Base-by-base conservation (phyloP, 1,140 invertebrate genomes). In the Drosophila carrolli region DNA sequence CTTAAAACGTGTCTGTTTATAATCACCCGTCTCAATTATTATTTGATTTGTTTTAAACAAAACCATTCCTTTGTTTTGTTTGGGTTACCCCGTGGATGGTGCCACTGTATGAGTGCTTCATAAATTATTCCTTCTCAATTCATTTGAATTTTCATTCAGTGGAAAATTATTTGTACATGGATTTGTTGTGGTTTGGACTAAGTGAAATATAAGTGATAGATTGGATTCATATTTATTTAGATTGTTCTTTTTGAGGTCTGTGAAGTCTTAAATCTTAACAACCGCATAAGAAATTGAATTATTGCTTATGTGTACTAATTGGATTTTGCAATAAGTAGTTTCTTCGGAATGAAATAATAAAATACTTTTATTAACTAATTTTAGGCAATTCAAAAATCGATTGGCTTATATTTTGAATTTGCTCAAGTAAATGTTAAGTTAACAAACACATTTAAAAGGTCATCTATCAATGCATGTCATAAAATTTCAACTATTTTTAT, bases 71-170 rank as follows among this genome's bases (percentile, higher is more conserved):
- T 73, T 60, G 66, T 27, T 44, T 54, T 38, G 9, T 73, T 72
- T 73, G 37, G 40, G 38, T 67, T 48, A 19, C 46, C 46, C 37
- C 16, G 60, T 23, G 58, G 16, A 7, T 23, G 29, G 44, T 50
- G 53, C 35, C 29, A 40, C 23, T 9, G 68, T 56, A 19, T 59
- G 68, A 47, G 50, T 56, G 68, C 32, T 75, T 50, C 32, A 66
- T 75, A 76, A 67, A 76, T 56, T 48, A 66, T 67, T 43, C 51
- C 19, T 40, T 3, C 29, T 19, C 44, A 54, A 56, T 43, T 75
- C 58, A 29, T 57, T 37, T 41, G 68, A 75, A 58, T 57, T 56
- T 75, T 43, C 19, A 59, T 66, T 77, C 23, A 37, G 7, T 44
- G 73, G 55, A 71, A 71, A 71, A 71, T 58, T 41, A 40, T 23